These are phyloP conservation scores for Agrotis exclamationis DNA, from an alignment of 2,888 invertebrate genomes.

Conservation along the genomic window DNA sequence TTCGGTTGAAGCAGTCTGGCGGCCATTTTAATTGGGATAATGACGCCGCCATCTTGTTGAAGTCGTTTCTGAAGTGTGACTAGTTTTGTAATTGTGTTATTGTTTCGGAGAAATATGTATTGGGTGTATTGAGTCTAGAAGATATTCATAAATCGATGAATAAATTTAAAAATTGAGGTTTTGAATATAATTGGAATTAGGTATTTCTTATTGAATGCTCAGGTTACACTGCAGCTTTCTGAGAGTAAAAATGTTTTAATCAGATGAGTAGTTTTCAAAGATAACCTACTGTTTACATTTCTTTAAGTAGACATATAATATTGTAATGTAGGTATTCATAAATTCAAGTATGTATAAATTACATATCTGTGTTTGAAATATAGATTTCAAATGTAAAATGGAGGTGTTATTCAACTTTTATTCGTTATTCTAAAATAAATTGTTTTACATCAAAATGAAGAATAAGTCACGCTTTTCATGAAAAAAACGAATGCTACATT, in stretches of 20 bases:
- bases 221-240: not conserved
- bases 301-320: not conserved
- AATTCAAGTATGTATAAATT: not conserved
- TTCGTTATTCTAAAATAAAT: not conserved
- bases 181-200: no score
- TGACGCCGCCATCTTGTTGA: slow-evolving; percentile 43
- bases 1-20: slow-evolving; percentile 51
- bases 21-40: slow-evolving; percentile 69
- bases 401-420: not conserved
- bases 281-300: not conserved
- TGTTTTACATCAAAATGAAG: not conserved
- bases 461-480: not conserved
- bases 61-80: slow-evolving; percentile 42
- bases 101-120: slow-evolving; percentile 11
- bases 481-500: not conserved
- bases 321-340: not conserved
- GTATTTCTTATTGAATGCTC: not conserved
- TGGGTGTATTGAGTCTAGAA: not conserved
- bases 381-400: no score
- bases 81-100: slow-evolving; percentile 31
- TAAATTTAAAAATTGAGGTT: no score
- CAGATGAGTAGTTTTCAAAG: not conserved
- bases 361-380: no score
- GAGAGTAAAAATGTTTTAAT: not conserved
- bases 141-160: no score